Percentiles rank a stretch among this genome's conserved stretches.
Evolutionary conservation across 2,113 vertebrate species (phyloP).

Genomic region (Clinocottus analis): DNA sequence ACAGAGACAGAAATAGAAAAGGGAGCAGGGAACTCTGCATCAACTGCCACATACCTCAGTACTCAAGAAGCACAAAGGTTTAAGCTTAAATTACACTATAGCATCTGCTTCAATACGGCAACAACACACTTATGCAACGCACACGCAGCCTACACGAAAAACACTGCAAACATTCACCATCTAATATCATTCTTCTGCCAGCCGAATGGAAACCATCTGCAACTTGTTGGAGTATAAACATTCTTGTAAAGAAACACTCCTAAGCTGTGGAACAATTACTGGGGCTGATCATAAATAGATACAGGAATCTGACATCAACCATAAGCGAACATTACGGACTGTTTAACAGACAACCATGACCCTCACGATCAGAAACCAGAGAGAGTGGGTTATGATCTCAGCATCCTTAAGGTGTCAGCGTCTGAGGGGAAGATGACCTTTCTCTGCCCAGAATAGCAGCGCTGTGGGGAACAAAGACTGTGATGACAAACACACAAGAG

Average conservation of each 20-base stretch:
- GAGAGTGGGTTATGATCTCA: constrained; percentile 30
- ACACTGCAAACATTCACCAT: not conserved
- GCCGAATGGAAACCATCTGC: not conserved
- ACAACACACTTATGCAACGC: not conserved
- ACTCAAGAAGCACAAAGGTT: constrained; percentile 22
- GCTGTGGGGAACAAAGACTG: constrained; percentile 57
- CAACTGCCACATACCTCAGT: constrained; percentile 43
- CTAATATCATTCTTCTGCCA: not conserved
- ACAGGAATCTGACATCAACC: not conserved
- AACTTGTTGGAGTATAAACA: not conserved
- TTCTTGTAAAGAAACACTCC: not conserved
- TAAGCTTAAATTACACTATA: constrained; percentile 39
- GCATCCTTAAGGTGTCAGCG: constrained; percentile 49
- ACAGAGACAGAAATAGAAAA: constrained; percentile 47
- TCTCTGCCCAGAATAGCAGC: constrained; percentile 66
- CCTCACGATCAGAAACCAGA: constrained; percentile 11
- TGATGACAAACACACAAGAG: constrained; percentile 60
- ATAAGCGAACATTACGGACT: constrained; percentile 1
- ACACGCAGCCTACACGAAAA: not conserved
- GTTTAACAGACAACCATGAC: not conserved
- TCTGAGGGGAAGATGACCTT: constrained; percentile 60
- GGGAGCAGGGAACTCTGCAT: constrained; percentile 39
- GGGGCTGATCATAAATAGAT: not conserved
- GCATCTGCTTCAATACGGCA: constrained; percentile 40
- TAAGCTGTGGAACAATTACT: not conserved